Percentiles rank a stretch among this genome's conserved stretches.
Evolutionary conservation across 2,797 vertebrate genomes (phyloP).

Genomic region (Neomorphus geoffroyi): DNA sequence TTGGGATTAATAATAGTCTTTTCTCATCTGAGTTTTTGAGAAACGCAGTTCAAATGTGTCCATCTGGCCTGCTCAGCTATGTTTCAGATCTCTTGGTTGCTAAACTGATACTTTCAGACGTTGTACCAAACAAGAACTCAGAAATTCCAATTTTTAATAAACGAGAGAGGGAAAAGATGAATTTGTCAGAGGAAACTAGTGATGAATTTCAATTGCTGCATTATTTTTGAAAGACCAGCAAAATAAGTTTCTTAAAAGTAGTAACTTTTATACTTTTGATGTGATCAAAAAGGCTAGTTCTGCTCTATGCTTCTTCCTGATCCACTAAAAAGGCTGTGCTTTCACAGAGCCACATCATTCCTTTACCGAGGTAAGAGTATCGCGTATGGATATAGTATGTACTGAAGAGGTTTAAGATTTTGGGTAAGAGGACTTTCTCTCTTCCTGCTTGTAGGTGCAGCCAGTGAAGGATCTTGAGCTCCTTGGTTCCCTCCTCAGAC

Average conservation of each 20-base stretch:
- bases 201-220: background rate
- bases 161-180: background rate
- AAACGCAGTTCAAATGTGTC: background rate
- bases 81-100: background rate
- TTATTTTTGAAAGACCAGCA: background rate
- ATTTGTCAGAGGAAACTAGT: background rate
- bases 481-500: background rate
- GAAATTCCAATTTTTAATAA: background rate
- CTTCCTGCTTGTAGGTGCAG: fast-evolving
- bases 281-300: background rate
- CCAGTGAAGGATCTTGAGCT: background rate
- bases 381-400: fast-evolving
- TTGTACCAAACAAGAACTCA: background rate
- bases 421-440: background rate
- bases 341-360: background rate
- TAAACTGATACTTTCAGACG: background rate
- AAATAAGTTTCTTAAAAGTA: background rate
- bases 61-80: background rate
- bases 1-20: background rate
- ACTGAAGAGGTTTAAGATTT: background rate
- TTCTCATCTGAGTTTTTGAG: background rate
- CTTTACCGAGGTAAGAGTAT: background rate
- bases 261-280: background rate
- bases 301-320: background rate
- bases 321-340: background rate